A percentile compares a stretch with the other conserved stretches of the same genome.
Evolutionary conservation across 2,113 vertebrate species (phyloP).

Genomic region (Zeus faber): DNA sequence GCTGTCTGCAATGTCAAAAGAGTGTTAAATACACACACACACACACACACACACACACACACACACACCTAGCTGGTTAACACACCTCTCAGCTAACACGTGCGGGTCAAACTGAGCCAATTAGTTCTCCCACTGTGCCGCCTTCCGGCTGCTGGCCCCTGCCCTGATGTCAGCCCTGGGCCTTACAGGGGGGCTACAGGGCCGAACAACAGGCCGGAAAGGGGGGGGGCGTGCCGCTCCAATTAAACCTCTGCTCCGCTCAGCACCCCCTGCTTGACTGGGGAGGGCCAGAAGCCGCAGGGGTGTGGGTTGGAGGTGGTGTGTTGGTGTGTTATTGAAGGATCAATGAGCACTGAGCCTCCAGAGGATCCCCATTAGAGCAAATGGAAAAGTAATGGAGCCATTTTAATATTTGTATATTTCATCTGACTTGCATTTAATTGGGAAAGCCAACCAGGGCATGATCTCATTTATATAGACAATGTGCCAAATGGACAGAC

Average conservation of each 20-base stretch:
- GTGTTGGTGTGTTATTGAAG: conserved; percentile 33
- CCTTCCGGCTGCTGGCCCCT: conserved; percentile 75
- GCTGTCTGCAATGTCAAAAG: too few species aligned
- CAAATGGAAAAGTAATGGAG: too few species aligned
- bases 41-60: conserved; percentile 18
- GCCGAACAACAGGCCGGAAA: conserved; percentile 56
- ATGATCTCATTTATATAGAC: too few species aligned
- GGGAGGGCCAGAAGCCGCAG: conserved; percentile 30
- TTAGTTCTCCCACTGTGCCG: conserved; percentile 81
- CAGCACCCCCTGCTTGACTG: conserved; percentile 55
- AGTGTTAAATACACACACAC: conserved; percentile 5
- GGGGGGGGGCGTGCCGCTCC: conserved; percentile 30
- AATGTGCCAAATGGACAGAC: too few species aligned
- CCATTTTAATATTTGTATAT: too few species aligned
- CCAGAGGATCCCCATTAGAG: too few species aligned
- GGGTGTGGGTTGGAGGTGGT: background rate
- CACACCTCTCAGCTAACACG: conserved; percentile 69
- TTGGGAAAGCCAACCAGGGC: too few species aligned
- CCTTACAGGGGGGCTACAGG: conserved; percentile 61
- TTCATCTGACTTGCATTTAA: conserved; percentile 5
- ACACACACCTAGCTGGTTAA: conserved; percentile 36
- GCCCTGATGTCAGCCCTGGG: conserved; percentile 75
- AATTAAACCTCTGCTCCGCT: conserved; percentile 68
- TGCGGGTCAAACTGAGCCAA: conserved; percentile 80
- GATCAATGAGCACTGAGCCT: background rate